A percentile compares a stretch with the other conserved stretches of the same genome.
Evolutionary conservation across 2,888 invertebrate species (phyloP).

Genomic region (Noctua janthina): DNA sequence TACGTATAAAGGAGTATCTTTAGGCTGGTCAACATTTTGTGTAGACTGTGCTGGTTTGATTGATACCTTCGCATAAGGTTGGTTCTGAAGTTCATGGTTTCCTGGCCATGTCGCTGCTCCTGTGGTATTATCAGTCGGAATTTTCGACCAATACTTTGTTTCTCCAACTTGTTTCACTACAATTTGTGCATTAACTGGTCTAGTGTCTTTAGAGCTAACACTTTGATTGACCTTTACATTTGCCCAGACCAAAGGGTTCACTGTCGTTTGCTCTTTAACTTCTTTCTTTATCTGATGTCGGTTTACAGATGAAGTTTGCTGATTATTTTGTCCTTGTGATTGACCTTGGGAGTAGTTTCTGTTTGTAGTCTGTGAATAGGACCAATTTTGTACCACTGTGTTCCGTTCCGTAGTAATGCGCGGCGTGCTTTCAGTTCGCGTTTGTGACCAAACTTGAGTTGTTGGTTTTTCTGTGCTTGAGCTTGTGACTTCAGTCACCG

Average conservation of each 20-base stretch:
- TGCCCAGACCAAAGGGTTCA: not conserved
- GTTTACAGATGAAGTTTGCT: conserved; percentile 4
- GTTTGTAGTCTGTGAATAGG: conserved; percentile 10
- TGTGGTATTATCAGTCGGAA: conserved; percentile 27
- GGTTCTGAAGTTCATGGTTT: conserved; percentile 18
- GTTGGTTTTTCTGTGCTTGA: conserved; percentile 9
- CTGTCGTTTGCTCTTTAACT: conserved; percentile 7
- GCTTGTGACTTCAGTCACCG: conserved; percentile 14
- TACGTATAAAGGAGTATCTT: conserved; percentile 25
- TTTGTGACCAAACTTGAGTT: conserved; percentile 11
- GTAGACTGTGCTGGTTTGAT: not conserved
- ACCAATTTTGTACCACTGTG: conserved; percentile 12
- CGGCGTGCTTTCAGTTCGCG: not conserved
- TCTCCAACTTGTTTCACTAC: conserved; percentile 17
- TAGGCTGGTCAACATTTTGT: not conserved
- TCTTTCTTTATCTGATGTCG: conserved; percentile 11
- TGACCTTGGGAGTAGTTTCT: conserved; percentile 7
- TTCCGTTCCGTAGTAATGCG: not conserved
- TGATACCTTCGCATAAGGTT: conserved; percentile 8
- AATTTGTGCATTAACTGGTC: conserved; percentile 8
- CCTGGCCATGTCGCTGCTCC: not conserved
- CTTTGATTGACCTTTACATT: not conserved
- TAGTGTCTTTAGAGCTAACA: not conserved
- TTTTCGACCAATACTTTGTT: conserved; percentile 44
- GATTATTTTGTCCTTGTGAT: conserved; percentile 16